Percentiles rank a stretch among this genome's conserved stretches.
These are phyloP conservation scores for Zoroaster sp. DNA, from an alignment of 53 echinoderm and acorn worm genomes.

Conservation along the genomic window DNA sequence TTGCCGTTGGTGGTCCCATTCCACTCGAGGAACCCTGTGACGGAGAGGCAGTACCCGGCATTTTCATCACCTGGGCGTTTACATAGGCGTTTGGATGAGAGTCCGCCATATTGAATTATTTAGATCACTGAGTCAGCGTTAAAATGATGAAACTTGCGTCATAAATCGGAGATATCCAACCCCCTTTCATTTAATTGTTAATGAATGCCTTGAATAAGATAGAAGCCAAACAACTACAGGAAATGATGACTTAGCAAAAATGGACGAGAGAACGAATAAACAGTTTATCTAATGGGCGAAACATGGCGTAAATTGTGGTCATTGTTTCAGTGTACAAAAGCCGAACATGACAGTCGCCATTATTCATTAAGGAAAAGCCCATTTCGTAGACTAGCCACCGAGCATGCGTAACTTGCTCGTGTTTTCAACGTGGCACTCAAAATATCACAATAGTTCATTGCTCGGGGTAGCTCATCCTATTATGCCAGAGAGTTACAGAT, in stretches of 20 bases:
- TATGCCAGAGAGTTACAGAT: too few relatives aligned
- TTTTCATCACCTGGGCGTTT: conserved; percentile 35
- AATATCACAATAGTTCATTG: conserved; percentile 29
- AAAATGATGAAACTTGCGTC: not conserved
- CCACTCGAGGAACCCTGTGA: conserved; percentile 7
- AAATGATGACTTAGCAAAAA: not conserved
- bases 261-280: too few relatives aligned
- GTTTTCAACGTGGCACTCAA: conserved; percentile 60
- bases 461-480: conserved; percentile 35
- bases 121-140: not conserved
- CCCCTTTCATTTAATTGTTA: not conserved
- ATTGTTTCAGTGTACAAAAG: not conserved
- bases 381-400: conserved; percentile 1
- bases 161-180: not conserved
- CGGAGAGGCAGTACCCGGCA: not conserved
- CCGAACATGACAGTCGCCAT: conserved; percentile 24
- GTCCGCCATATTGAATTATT: conserved; percentile 28
- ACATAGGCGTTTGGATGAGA: conserved; percentile 6
- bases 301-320: conserved; percentile 12
- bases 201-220: not conserved
- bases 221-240: not conserved
- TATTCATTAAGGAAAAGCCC: conserved; percentile 8
- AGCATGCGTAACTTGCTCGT: conserved; percentile 24
- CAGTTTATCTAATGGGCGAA: not conserved
- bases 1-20: conserved; percentile 20